Evolutionary conservation across 2,797 vertebrate genomes (phyloP).

Genomic region (Pangasius mekongensis): DNA sequence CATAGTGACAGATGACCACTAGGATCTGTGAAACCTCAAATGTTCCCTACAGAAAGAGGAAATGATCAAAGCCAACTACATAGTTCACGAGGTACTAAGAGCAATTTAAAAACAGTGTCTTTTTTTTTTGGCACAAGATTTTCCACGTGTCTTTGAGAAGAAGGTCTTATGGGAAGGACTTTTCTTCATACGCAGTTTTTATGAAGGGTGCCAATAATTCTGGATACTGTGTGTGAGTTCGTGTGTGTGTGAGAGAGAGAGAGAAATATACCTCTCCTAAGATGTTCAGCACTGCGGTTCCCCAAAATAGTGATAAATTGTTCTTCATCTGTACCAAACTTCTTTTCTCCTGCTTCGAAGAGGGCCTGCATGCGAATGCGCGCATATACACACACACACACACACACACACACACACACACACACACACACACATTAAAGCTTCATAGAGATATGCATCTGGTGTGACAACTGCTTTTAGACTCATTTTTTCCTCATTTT

Average conservation of each 20-base stretch:
- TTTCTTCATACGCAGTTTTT: too few species aligned
- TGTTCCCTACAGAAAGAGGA: neutral
- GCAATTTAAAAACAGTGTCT: neutral
- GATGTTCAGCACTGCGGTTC: slow-evolving; percentile 86
- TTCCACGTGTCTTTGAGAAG: neutral
- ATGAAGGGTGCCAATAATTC: neutral
- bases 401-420: slow-evolving; percentile 12
- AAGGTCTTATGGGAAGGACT: neutral
- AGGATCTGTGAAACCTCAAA: neutral
- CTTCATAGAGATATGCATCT: neutral
- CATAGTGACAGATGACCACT: too few species aligned
- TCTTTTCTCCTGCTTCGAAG: slow-evolving; percentile 91
- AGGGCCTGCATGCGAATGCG: slow-evolving; percentile 73
- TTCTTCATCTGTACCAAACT: slow-evolving; percentile 95
- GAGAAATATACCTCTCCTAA: slow-evolving; percentile 80
- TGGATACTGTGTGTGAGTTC: neutral
- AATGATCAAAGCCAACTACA: neutral
- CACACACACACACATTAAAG: slow-evolving; percentile 13
- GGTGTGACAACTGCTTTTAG: neutral
- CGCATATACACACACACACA: neutral
- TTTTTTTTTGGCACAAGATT: neutral
- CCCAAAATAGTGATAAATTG: slow-evolving; percentile 93
- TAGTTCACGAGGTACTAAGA: neutral
- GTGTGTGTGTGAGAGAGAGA: neutral
- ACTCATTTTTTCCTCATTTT: neutral